Evolutionary conservation across 2,888 invertebrate species (phyloP), one percentile per base, ranked within the genome.

Genomic region (Eurytoma californica): DNA sequence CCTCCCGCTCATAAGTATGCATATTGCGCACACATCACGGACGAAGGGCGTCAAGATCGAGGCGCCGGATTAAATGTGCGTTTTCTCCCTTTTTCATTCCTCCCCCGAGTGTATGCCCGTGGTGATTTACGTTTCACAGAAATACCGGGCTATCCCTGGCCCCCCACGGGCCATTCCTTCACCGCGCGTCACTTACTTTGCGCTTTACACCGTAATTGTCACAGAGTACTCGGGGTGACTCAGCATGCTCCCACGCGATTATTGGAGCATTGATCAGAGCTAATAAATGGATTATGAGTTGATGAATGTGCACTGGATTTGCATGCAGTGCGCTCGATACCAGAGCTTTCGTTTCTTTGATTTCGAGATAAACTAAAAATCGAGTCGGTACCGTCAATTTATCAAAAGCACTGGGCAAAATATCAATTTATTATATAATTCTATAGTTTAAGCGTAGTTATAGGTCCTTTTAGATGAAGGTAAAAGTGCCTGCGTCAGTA

Each of bases 151-250:
- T 24, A 24, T 24, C 24, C 24, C 24, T 24, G 1, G 24, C 24
- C 24, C 24, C 24, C 24, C 24, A 2, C 24, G 24, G 24, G 24
- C 24, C 24, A 24, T 24, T 24, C 24, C 24, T 4, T 39, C 7
- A 28, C 16, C 39, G 13, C 20, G 47, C 24, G 51, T 14, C 67
- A 9, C 24, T 67, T 63, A 72, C 65, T 28, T 53, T 49, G 30
- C 53, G 24, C 13, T 58, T 76, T 76, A 39, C 13, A 55, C 53
- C 18, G 68, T 20, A 68, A 68, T 76, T 61, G 49, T 72, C 72
- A 66, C 72, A 72, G 57, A 70, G 70, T 65, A 69, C 28, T 24
- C 24, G 24, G 24, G 39, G 28, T 18, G 20, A 70, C 70, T 69
- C 49, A 39, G 53, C 16, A 58, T 66, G n/a, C 73, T 20, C 53